These are phyloP conservation scores for Notodonta ziczac DNA, from an alignment of 2,888 invertebrate genomes.

Conservation along the genomic window DNA sequence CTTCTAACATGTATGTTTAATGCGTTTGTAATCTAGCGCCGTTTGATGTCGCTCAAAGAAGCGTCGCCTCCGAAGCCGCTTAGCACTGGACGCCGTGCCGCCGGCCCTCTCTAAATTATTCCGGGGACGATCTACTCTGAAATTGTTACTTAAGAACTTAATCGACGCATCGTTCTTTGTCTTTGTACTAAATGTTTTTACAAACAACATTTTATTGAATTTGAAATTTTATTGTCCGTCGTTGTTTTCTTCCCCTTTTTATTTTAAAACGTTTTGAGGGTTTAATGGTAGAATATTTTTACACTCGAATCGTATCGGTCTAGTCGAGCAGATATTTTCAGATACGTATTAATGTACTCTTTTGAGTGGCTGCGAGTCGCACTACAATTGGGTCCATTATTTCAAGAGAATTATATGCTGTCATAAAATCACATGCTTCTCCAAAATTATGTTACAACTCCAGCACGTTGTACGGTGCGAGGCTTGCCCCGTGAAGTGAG, in stretches of 20 bases:
- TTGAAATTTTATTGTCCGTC: slow-evolving; percentile 40
- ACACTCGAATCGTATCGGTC: no score
- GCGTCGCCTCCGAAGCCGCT: slow-evolving; percentile 62
- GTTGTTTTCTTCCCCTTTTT: background rate
- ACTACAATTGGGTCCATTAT: no score
- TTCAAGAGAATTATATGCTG: no score
- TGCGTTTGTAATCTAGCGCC: slow-evolving; percentile 67
- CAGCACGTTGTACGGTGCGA: background rate
- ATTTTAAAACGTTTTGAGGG: background rate
- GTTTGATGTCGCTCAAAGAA: slow-evolving; percentile 72
- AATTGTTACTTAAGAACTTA: slow-evolving; percentile 71
- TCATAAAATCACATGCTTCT: no score
- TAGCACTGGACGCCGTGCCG: slow-evolving; percentile 49
- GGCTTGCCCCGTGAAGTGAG: slow-evolving; percentile 14
- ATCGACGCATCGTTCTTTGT: slow-evolving; percentile 62
- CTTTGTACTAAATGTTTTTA: slow-evolving; percentile 52
- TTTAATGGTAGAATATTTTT: background rate
- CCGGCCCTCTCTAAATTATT: slow-evolving; percentile 59
- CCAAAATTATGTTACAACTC: background rate
- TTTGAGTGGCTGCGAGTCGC: no score
- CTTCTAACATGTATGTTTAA: slow-evolving; percentile 75
- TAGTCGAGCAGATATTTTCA: no score
- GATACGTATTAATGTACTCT: no score
- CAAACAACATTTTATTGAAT: slow-evolving; percentile 54
- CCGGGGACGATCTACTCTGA: slow-evolving; percentile 59